phyloP scores from a whole-genome alignment of 2,797 vertebrate genomes.

The Typhlichthys eigenmanni region DNA sequence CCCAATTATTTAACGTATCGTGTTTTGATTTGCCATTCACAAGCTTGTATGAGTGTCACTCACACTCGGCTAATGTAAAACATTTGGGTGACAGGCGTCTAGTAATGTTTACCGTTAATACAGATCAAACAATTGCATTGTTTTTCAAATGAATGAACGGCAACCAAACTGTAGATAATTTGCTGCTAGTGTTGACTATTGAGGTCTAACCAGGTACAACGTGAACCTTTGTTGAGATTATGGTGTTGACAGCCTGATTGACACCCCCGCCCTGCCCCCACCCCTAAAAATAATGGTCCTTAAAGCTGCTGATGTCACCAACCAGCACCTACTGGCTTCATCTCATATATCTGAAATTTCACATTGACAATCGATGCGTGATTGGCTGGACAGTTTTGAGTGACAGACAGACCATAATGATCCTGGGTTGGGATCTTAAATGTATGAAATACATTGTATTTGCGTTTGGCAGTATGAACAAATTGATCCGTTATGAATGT shows the following conservation, averaged over 20 bases:
- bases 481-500: slow-evolving; percentile 65
- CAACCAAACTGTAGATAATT: slow-evolving; percentile 4
- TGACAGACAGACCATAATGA: neutral
- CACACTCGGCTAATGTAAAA: no score
- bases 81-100: no score
- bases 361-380: slow-evolving; percentile 1
- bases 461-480: slow-evolving; percentile 48
- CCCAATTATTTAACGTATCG: slow-evolving; percentile 35
- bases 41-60: neutral
- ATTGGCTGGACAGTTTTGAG: slow-evolving; percentile 7
- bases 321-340: neutral
- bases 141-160: no score
- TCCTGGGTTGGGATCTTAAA: slow-evolving; percentile 6
- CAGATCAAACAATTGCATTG: no score
- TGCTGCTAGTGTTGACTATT: slow-evolving; percentile 53
- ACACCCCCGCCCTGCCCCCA: neutral
- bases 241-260: neutral
- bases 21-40: neutral
- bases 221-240: slow-evolving; percentile 25
- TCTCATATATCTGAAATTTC: slow-evolving; percentile 11
- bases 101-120: neutral
- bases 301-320: slow-evolving; percentile 31
- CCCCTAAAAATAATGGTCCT: neutral
- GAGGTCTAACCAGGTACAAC: slow-evolving; percentile 45
- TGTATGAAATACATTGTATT: slow-evolving; percentile 11